A percentile compares a stretch with the other conserved stretches of the same genome.
These are phyloP conservation scores for Ptychoptera albimana DNA, from an alignment of 2,888 invertebrate genomes.

Conservation along the genomic window DNA sequence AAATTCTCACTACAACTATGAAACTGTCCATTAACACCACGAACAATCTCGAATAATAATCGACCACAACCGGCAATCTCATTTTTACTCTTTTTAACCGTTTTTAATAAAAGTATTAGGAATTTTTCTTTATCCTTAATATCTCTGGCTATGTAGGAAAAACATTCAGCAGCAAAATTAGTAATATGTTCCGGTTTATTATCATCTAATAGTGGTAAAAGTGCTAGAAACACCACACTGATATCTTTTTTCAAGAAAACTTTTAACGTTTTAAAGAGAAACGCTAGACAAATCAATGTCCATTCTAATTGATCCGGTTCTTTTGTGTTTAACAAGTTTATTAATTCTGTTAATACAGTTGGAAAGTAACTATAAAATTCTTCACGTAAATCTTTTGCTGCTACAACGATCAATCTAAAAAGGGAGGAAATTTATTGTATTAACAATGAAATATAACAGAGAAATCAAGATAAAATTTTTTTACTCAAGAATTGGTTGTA, in stretches of 20 bases:
- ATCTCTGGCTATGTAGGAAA: slow-evolving; percentile 86
- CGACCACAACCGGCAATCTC: slow-evolving; percentile 67
- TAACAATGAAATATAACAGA: slow-evolving; percentile 1
- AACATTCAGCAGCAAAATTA: slow-evolving; percentile 90
- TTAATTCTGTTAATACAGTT: slow-evolving; percentile 53
- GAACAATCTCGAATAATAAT: slow-evolving; percentile 74
- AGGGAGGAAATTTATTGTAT: slow-evolving; percentile 8
- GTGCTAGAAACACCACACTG: slow-evolving; percentile 47
- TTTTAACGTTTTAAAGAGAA: slow-evolving; percentile 80
- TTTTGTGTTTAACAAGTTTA: slow-evolving; percentile 53
- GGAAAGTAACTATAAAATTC: slow-evolving; percentile 82
- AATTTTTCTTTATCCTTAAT: slow-evolving; percentile 64
- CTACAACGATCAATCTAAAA: slow-evolving; percentile 61
- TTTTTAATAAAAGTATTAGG: slow-evolving; percentile 48
- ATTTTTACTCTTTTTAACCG: slow-evolving; percentile 47
- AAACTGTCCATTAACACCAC: slow-evolving; percentile 68
- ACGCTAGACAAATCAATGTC: slow-evolving; percentile 72
- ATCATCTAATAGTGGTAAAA: slow-evolving; percentile 61
- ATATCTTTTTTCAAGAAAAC: slow-evolving; percentile 68
- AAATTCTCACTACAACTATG: slow-evolving; percentile 67
- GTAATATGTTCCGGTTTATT: slow-evolving; percentile 70
- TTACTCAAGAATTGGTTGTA: slow-evolving; percentile 77
- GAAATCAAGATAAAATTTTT: slow-evolving; percentile 21
- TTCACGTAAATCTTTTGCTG: slow-evolving; percentile 73
- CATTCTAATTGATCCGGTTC: slow-evolving; percentile 76